Base-by-base conservation (phyloP, 2,797 vertebrate genomes). In the Helicolenus hilgendorfi region DNA sequence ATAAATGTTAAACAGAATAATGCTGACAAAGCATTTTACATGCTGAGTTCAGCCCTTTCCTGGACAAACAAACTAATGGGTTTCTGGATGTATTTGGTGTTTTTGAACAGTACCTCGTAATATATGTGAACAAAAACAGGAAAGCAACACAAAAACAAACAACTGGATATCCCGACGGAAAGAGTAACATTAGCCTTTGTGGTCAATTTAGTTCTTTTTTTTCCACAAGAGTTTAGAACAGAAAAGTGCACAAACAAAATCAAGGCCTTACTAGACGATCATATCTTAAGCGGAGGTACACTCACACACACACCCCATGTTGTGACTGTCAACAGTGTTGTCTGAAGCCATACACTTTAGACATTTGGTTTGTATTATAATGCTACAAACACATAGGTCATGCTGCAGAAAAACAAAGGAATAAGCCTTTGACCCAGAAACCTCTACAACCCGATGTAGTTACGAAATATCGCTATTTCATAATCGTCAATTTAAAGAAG, bases 281-380 rank as follows among this genome's bases (percentile, higher is more conserved):
- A 31, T 20, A 49, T 62, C 72, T 77, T 20, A 63, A 64, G 11
- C 14, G 0, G 13, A 70, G 3, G 20, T 24, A 35, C 49, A 73
- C 49, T 14, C 18, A 38, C 65, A 53, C 27, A 31, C 5, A 18
- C 62, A 11, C 24, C 2, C 10, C 14, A n/a, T 86, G 75, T 87
- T 83, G 31, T 87, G 79, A 87, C 76, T 85, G 68, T 84, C 83
- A 81, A 75, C 83, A 59, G 14, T 58, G 67, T 70, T 62, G 62
- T 55, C 38, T 78, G 33, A 53, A 33, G 65, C 35, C 41, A 26
- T 8, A 45, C 35, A 3, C 58, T 45, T 55, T 13, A 56, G 24
- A n/a, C 24, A 41, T 71, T 72, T 56, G 24, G 11, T 36, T 83
- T 88, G 83, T 83, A 62, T 86, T n/a, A 62, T 60, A 38, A 27